Percentiles rank a stretch among this genome's conserved stretches.
phyloP scores from a whole-genome alignment of 1,140 invertebrate genomes.

The Atta texana region DNA sequence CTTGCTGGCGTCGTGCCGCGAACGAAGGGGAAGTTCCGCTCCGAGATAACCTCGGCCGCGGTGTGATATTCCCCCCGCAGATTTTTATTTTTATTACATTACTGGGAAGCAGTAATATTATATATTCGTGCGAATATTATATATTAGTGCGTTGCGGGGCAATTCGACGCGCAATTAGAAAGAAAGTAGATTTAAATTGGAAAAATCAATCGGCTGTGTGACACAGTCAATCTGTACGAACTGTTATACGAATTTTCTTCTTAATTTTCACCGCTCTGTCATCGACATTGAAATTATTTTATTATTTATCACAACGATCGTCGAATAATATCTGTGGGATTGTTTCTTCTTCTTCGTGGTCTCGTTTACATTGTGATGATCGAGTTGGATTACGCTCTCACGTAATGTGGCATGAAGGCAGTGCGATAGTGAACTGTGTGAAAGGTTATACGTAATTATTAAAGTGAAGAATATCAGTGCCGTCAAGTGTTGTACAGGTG shows the following conservation, averaged over 20 bases:
- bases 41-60: conserved; percentile 12
- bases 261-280: not conserved
- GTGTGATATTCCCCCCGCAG: conserved; percentile 15
- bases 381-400: conserved; percentile 27
- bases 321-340: not conserved
- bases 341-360: conserved; percentile 46
- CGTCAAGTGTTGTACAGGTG: conserved; percentile 28
- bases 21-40: conserved; percentile 23
- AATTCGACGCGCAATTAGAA: no score
- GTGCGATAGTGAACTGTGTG: conserved; percentile 46
- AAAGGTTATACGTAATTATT: not conserved
- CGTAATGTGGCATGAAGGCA: conserved; percentile 5
- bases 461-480: conserved; percentile 33
- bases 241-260: no score
- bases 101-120: not conserved
- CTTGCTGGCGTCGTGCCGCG: conserved; percentile 25
- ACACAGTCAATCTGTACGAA: not conserved
- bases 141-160: not conserved
- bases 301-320: not conserved
- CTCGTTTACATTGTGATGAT: not conserved
- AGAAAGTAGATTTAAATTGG: no score
- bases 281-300: not conserved
- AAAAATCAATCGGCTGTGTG: no score
- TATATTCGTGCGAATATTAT: not conserved
- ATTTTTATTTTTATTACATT: not conserved